These are phyloP conservation scores for Zoanthus gigantus DNA, from an alignment of 92 coral and sea anemone genomes.

Conservation along the genomic window DNA sequence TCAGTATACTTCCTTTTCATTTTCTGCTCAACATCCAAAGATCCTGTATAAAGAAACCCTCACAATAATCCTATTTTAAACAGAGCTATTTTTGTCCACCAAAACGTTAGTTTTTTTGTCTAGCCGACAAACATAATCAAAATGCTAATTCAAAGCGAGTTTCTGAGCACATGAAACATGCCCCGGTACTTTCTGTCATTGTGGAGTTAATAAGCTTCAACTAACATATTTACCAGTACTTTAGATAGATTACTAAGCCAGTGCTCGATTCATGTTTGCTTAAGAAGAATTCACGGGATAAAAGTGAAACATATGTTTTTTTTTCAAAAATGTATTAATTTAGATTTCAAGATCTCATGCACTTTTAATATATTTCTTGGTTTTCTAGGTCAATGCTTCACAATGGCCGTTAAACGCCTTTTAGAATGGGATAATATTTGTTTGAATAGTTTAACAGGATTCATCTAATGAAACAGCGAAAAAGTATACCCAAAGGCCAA, in stretches of 20 bases:
- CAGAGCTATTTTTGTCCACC: slow-evolving; percentile 27
- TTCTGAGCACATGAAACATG: not conserved
- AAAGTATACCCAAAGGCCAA: slow-evolving; percentile 52
- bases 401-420: slow-evolving; percentile 45
- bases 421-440: slow-evolving; percentile 43
- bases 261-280: slow-evolving; percentile 27
- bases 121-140: slow-evolving; percentile 42
- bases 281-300: slow-evolving; percentile 25
- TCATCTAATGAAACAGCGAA: slow-evolving; percentile 44
- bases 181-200: slow-evolving; percentile 1
- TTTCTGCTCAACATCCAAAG: slow-evolving; percentile 46
- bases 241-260: slow-evolving; percentile 21
- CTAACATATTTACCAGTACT: slow-evolving; percentile 29
- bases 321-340: slow-evolving; percentile 31
- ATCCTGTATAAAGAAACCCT: slow-evolving; percentile 42
- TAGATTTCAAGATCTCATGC: slow-evolving; percentile 41
- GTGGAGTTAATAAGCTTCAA: slow-evolving; percentile 4
- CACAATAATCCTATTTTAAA: slow-evolving; percentile 40
- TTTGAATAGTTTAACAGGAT: slow-evolving; percentile 52
- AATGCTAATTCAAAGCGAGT: slow-evolving; percentile 38
- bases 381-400: slow-evolving; percentile 55
- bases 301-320: slow-evolving; percentile 39
- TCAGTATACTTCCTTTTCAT: slow-evolving; percentile 39
- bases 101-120: slow-evolving; percentile 53
- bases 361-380: slow-evolving; percentile 42